Conservation (phyloP, 2,888 invertebrate species). For the Beris chalybata region DNA sequence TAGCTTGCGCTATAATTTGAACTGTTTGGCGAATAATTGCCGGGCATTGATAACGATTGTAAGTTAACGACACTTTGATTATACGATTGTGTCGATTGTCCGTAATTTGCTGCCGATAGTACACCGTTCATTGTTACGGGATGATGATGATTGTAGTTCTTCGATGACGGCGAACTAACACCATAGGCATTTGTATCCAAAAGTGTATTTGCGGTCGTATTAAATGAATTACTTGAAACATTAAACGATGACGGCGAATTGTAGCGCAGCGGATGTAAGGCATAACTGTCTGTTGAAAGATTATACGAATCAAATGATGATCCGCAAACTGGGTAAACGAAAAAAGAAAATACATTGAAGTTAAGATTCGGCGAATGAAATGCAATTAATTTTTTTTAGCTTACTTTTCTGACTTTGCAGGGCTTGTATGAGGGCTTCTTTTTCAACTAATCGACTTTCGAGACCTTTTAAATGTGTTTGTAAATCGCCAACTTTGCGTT, state of each 20-base stretch:
- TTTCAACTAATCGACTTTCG: conserved; percentile 84
- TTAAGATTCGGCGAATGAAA: background rate
- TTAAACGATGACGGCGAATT: conserved; percentile 42
- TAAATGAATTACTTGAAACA: conserved; percentile 41
- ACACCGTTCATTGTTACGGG: conserved; percentile 32
- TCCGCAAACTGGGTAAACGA: conserved; percentile 39
- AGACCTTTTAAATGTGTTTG: conserved; percentile 85
- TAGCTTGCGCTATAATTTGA: conserved; percentile 41
- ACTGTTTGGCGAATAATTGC: conserved; percentile 40
- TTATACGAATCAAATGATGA: conserved; percentile 44
- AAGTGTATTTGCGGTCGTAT: conserved; percentile 39
- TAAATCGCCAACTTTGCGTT: conserved; percentile 81
- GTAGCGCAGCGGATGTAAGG: conserved; percentile 39
- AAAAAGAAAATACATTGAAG: conserved; percentile 12
- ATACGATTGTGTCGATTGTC: conserved; percentile 35
- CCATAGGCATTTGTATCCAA: conserved; percentile 37
- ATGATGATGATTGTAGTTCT: conserved; percentile 35
- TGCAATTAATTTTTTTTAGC: background rate
- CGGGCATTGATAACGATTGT: conserved; percentile 38
- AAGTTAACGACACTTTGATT: conserved; percentile 41
- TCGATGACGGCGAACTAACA: conserved; percentile 20
- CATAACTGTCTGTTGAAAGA: conserved; percentile 41
- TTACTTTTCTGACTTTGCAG: conserved; percentile 69
- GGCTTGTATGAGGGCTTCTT: conserved; percentile 88
- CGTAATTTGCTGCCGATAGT: conserved; percentile 35